Percentiles rank a stretch among this genome's conserved stretches.
Conservation (phyloP, 2,797 vertebrate genomes). For the Crocidura indochinensis region DNA sequence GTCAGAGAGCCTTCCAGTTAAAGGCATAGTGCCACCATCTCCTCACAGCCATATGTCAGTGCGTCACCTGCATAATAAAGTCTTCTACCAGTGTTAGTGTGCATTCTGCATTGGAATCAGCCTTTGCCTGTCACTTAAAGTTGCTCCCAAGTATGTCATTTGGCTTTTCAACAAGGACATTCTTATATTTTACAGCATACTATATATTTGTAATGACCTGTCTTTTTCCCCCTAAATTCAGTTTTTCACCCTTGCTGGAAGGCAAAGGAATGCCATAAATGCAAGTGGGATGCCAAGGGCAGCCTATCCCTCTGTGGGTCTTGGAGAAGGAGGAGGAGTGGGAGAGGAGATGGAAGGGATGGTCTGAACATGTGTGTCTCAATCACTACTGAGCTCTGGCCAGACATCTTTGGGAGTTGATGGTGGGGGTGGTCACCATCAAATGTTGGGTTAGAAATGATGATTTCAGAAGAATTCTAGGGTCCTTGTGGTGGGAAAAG, state of each 20-base stretch:
- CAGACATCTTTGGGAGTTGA: not conserved
- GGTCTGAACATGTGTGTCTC: not conserved
- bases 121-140: conserved; percentile 42
- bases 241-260: conserved; percentile 76
- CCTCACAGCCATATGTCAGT: not conserved
- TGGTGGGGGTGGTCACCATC: not conserved
- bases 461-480: conserved; percentile 43
- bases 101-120: conserved; percentile 50
- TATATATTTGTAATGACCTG: conserved; percentile 78
- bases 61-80: conserved; percentile 30
- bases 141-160: conserved; percentile 68
- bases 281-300: conserved; percentile 59
- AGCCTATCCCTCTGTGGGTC: conserved; percentile 36
- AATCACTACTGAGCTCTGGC: not conserved
- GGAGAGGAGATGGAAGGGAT: not conserved
- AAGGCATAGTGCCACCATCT: conserved; percentile 20
- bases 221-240: conserved; percentile 72
- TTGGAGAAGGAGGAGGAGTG: not conserved
- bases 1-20: conserved; percentile 72
- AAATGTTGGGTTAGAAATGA: not conserved
- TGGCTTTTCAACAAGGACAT: conserved; percentile 76
- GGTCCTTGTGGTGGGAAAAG: conserved; percentile 34
- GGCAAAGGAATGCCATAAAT: conserved; percentile 64
- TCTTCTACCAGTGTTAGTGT: not conserved
- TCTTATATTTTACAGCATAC: conserved; percentile 77